A percentile compares a stretch with the other conserved stretches of the same genome.
phyloP scores from a whole-genome alignment of 2,888 invertebrate species.

The Micoletzkya japonica region DNA sequence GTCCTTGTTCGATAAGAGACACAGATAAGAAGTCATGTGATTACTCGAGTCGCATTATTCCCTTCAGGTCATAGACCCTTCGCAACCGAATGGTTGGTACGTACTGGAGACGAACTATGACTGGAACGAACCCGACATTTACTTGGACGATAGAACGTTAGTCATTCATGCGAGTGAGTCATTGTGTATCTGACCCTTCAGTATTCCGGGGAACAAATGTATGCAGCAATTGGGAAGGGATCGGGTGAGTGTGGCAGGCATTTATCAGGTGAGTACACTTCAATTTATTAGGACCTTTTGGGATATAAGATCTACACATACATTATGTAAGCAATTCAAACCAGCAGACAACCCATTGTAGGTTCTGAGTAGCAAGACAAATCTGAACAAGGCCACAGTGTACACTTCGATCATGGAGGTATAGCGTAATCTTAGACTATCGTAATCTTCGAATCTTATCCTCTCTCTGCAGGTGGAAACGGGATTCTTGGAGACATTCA shows the following conservation, averaged over 20 bases:
- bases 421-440: neutral
- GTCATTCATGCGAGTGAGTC: neutral
- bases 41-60: too few relatives aligned
- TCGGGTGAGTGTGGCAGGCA: conserved; percentile 58
- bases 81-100: conserved; percentile 55
- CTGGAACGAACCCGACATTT: conserved; percentile 67
- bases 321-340: neutral
- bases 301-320: too few relatives aligned
- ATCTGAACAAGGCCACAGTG: conserved; percentile 49
- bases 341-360: conserved; percentile 22
- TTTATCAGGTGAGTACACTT: conserved; percentile 70
- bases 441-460: neutral
- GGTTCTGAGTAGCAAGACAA: conserved; percentile 46
- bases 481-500: conserved; percentile 38
- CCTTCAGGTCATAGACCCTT: conserved; percentile 1
- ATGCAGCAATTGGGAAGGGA: conserved; percentile 65
- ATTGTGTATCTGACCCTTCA: neutral
- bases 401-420: conserved; percentile 48
- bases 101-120: conserved; percentile 71
- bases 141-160: conserved; percentile 67
- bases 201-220: conserved; percentile 68
- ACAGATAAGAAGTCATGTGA: neutral
- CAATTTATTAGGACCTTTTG: too few relatives aligned
- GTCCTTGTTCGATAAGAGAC: neutral
- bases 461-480: conserved; percentile 23